A percentile compares a stretch with the other conserved stretches of the same genome.
phyloP scores from a whole-genome alignment of 2,797 vertebrate genomes.

The Enteromius afrohamiltoni region DNA sequence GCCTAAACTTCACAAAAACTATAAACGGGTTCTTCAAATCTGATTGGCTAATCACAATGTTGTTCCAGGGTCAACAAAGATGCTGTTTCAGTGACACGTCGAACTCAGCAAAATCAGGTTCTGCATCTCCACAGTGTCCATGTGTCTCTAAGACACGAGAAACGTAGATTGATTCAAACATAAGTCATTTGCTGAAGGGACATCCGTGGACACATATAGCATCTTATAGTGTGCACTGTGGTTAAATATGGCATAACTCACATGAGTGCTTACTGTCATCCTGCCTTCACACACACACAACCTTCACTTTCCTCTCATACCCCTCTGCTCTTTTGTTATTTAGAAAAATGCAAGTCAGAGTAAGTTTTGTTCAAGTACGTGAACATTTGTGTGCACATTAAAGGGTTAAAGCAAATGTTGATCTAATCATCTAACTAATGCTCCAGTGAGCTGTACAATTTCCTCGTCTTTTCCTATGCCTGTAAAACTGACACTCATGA shows the following conservation, averaged over 20 bases:
- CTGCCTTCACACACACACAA: not conserved
- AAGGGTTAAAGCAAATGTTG: conserved; percentile 95
- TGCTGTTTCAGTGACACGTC: no score
- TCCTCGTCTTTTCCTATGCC: conserved; percentile 47
- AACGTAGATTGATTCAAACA: not conserved
- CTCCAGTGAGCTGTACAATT: conserved; percentile 86
- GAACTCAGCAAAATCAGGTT: no score
- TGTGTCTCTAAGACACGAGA: not conserved
- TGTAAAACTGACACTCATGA: conserved; percentile 55
- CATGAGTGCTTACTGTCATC: not conserved
- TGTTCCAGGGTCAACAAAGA: no score
- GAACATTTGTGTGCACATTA: conserved; percentile 65
- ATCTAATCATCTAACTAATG: conserved; percentile 99
- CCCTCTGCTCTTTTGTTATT: not conserved
- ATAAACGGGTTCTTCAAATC: no score
- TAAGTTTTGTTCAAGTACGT: conserved; percentile 23
- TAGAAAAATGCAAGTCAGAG: not conserved
- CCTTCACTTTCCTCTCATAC: not conserved
- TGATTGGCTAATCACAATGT: no score
- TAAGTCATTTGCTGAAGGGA: not conserved
- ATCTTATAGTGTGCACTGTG: not conserved
- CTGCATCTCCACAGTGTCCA: not conserved
- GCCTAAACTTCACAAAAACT: no score
- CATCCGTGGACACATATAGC: not conserved
- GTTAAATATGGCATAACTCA: conserved; percentile 38